A percentile compares a stretch with the other conserved stretches of the same genome.
Evolutionary conservation across 2,797 vertebrate species (phyloP).

Genomic region (Molossus molossus): DNA sequence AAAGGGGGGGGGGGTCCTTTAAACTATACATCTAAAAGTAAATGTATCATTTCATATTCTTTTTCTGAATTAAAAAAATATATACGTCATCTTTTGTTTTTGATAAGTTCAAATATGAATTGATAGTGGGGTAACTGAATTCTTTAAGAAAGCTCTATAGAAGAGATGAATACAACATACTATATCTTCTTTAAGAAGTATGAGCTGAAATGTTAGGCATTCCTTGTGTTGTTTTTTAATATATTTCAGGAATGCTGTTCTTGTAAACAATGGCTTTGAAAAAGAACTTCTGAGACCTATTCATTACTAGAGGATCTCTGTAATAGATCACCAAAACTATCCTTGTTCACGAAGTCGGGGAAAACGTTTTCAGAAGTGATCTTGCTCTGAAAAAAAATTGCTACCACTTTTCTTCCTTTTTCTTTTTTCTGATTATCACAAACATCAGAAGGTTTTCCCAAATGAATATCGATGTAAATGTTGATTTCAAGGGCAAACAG

Average conservation of each 20-base stretch:
- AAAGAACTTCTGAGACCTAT: constrained; percentile 87
- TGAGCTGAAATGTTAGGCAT: constrained; percentile 92
- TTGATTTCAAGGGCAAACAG: constrained; percentile 76
- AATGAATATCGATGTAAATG: constrained; percentile 81
- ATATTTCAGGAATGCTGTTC: constrained; percentile 93
- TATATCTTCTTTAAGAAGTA: constrained; percentile 88
- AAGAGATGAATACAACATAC: constrained; percentile 83
- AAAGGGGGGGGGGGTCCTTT: constrained; percentile 39
- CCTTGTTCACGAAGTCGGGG: constrained; percentile 77
- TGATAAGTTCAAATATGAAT: constrained; percentile 82
- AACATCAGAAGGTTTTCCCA: constrained; percentile 80
- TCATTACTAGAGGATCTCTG: constrained; percentile 84
- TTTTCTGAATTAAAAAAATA: constrained; percentile 83
- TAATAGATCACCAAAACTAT: constrained; percentile 83
- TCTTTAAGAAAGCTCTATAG: constrained; percentile 82
- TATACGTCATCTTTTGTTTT: constrained; percentile 79
- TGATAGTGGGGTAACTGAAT: constrained; percentile 67
- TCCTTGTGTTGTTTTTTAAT: constrained; percentile 86
- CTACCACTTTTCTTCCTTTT: constrained; percentile 84
- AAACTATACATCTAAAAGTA: constrained; percentile 78
- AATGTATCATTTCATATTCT: constrained; percentile 77
- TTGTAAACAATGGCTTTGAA: constrained; percentile 93
- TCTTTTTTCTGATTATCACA: constrained; percentile 83
- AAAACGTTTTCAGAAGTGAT: constrained; percentile 83
- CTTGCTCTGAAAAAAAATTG: constrained; percentile 82